Percentiles rank a stretch among this genome's conserved stretches.
Conservation (phyloP, 37 sponge, comb jelly and placozoan genomes). For the Aplysina aerophoba region DNA sequence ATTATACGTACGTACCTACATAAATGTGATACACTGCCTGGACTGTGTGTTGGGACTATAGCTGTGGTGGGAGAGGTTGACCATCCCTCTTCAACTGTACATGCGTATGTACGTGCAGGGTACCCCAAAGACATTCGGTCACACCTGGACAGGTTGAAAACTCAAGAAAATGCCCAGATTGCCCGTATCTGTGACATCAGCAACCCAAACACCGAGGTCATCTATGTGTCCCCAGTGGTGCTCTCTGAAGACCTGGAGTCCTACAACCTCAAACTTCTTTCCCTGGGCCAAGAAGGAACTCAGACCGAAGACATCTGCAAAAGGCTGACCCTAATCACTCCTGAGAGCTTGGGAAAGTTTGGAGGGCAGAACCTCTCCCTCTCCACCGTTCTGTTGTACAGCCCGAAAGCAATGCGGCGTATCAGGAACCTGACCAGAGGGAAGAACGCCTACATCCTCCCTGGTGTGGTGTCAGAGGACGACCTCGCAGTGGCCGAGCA, state of each 20-base stretch:
- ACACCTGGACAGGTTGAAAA: slow-evolving; percentile 44
- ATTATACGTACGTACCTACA: too few relatives aligned
- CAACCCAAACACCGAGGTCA: slow-evolving; percentile 82
- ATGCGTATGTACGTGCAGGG: slow-evolving; percentile 33
- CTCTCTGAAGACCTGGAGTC: slow-evolving; percentile 68
- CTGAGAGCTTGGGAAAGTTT: slow-evolving; percentile 70
- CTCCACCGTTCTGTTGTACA: slow-evolving; percentile 81
- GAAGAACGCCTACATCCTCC: slow-evolving; percentile 76
- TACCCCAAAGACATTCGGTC: slow-evolving; percentile 66
- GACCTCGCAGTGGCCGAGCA: slow-evolving; percentile 85
- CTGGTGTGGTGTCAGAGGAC: slow-evolving; percentile 71
- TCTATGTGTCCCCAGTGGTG: slow-evolving; percentile 86
- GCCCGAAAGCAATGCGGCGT: slow-evolving; percentile 62
- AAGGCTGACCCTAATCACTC: slow-evolving; percentile 78
- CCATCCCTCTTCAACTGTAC: background rate
- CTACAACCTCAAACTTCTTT: slow-evolving; percentile 79
- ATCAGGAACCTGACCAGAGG: slow-evolving; percentile 78
- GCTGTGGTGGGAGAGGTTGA: too few relatives aligned
- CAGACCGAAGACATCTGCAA: background rate
- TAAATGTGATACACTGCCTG: too few relatives aligned
- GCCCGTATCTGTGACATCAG: slow-evolving; percentile 76
- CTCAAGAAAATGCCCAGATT: slow-evolving; percentile 75
- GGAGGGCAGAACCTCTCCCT: slow-evolving; percentile 71
- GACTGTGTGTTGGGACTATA: too few relatives aligned
- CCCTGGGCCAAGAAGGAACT: slow-evolving; percentile 38